phyloP scores from a whole-genome alignment of 2,797 vertebrate genomes.

The Darevskia nairensis region DNA sequence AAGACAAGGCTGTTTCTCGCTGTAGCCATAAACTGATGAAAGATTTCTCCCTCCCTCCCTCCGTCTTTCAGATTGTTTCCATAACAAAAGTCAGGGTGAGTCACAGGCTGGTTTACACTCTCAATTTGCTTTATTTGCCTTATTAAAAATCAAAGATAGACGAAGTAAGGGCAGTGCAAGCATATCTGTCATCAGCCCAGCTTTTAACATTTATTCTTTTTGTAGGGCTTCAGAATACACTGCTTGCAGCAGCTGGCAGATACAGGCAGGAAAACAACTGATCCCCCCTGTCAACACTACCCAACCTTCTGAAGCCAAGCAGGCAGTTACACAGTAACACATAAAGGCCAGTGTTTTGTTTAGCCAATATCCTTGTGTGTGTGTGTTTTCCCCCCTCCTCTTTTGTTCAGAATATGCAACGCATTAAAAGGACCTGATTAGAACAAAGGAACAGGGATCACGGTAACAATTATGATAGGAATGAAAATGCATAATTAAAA shows the following conservation, averaged over 20 bases:
- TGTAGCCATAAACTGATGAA: constrained; percentile 79
- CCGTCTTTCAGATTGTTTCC: constrained; percentile 65
- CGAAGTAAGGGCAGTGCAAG: constrained; percentile 84
- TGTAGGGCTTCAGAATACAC: constrained; percentile 77
- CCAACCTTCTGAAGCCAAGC: constrained; percentile 80
- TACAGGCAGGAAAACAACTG: constrained; percentile 84
- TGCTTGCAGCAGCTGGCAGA: constrained; percentile 87
- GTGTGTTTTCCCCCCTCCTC: constrained; percentile 57
- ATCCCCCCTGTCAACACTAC: constrained; percentile 88
- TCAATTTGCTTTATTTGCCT: constrained; percentile 83
- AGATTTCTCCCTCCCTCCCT: constrained; percentile 67
- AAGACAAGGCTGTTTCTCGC: constrained; percentile 68
- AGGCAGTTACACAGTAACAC: constrained; percentile 81
- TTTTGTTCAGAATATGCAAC: constrained; percentile 67
- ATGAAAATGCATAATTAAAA: constrained; percentile 81
- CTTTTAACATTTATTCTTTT: constrained; percentile 84
- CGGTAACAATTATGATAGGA: constrained; percentile 84
- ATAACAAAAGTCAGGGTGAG: constrained; percentile 62
- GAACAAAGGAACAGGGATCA: constrained; percentile 70
- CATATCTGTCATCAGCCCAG: constrained; percentile 88
- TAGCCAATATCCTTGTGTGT: constrained; percentile 75
- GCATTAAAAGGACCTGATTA: constrained; percentile 64
- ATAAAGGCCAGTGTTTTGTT: constrained; percentile 82
- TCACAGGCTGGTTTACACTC: constrained; percentile 70
- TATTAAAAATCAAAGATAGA: constrained; percentile 76